Percentiles rank a stretch among this genome's conserved stretches.
phyloP scores from a whole-genome alignment of 2,113 vertebrate species.

The Hippocampus abdominalis region DNA sequence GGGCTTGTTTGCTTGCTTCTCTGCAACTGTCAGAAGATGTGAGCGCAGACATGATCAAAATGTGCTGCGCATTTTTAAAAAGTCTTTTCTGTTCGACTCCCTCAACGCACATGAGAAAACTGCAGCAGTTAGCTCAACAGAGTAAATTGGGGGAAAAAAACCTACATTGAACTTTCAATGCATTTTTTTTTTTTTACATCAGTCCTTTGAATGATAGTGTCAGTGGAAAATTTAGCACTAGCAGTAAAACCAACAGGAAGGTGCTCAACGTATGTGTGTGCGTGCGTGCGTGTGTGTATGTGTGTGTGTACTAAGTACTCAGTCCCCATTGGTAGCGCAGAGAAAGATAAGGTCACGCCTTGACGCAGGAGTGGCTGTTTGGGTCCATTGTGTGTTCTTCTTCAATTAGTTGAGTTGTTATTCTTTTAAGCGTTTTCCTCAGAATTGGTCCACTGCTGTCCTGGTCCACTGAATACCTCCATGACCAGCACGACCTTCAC shows the following conservation, averaged over 20 bases:
- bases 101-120: not conserved
- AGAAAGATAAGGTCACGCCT: constrained; percentile 55
- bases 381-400: not conserved
- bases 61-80: constrained; percentile 1
- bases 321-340: constrained; percentile 47
- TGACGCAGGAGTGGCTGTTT: constrained; percentile 41
- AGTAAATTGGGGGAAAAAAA: not conserved
- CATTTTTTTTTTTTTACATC: constrained; percentile 1
- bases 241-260: constrained; percentile 84
- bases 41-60: not conserved
- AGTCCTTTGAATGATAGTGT: constrained; percentile 69
- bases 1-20: constrained; percentile 9
- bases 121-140: not conserved
- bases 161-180: not conserved
- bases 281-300: constrained; percentile 45
- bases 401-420: not conserved
- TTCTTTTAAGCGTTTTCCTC: not conserved
- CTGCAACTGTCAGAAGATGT: constrained; percentile 1
- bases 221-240: constrained; percentile 84
- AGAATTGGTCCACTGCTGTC: not conserved
- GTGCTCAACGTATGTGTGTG: constrained; percentile 56
- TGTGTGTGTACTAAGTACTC: constrained; percentile 37
- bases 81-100: not conserved
- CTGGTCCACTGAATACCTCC: not conserved
- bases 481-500: not conserved